These are phyloP conservation scores for Synergus laeviventris DNA, from an alignment of 2,888 invertebrate genomes.

Conservation along the genomic window DNA sequence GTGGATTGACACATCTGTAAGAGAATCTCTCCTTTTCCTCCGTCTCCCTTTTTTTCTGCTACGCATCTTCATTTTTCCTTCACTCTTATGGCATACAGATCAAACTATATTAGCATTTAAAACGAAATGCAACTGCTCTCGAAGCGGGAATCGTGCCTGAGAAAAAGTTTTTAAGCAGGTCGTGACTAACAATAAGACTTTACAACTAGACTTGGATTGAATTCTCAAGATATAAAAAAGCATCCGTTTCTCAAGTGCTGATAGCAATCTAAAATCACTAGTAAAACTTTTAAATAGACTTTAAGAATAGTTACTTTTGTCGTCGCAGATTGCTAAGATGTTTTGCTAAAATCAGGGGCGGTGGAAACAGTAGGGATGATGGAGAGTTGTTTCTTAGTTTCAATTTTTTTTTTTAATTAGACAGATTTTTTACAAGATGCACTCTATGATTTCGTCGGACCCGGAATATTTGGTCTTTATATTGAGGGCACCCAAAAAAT, in stretches of 20 bases:
- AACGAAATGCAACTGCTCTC: conserved; percentile 35
- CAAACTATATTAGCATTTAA: conserved; percentile 41
- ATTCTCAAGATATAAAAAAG: conserved; percentile 4
- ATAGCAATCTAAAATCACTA: conserved; percentile 2
- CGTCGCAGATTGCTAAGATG: no score
- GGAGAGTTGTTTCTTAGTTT: no score
- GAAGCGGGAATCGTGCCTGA: background rate
- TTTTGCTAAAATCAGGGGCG: no score
- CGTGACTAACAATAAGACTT: conserved; percentile 9
- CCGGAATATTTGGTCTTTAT: no score
- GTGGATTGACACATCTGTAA: conserved; percentile 3
- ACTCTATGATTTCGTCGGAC: no score
- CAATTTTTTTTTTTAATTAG: no score
- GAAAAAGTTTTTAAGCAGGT: conserved; percentile 18
- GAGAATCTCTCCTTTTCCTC: background rate
- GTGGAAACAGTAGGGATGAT: no score
- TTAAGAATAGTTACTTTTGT: background rate
- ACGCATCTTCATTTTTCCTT: conserved; percentile 25
- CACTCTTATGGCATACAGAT: conserved; percentile 35
- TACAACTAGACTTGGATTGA: background rate
- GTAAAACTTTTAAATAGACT: background rate
- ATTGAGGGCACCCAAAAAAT: no score
- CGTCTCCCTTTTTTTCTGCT: background rate
- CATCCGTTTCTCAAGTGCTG: background rate
- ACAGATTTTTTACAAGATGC: no score